These are phyloP conservation scores for Euwallacea fornicatus DNA, from an alignment of 1,140 invertebrate genomes.

Conservation along the genomic window DNA sequence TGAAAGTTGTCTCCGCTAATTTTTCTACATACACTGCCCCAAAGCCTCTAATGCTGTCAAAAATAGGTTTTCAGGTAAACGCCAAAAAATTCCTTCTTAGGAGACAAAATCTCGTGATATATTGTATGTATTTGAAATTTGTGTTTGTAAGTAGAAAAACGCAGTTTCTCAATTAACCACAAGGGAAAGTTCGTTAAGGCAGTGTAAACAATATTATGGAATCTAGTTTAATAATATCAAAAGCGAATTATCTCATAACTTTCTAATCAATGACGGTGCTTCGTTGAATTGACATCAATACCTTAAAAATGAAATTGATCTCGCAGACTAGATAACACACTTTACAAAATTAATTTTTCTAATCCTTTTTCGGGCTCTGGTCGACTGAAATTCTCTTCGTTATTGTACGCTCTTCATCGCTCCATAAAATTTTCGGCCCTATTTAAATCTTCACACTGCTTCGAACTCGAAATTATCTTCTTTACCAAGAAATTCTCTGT, in stretches of 20 bases:
- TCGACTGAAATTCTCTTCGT: no score
- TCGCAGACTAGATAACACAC: constrained; percentile 18
- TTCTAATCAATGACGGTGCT: constrained; percentile 30
- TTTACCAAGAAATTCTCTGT: no score
- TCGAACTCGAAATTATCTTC: no score
- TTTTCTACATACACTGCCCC: constrained; percentile 3
- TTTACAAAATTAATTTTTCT: neutral
- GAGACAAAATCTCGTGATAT: no score
- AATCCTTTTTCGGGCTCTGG: no score
- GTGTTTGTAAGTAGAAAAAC: neutral
- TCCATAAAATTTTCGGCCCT: no score
- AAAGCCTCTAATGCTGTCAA: neutral
- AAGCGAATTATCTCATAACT: constrained; percentile 37
- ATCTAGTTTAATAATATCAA: constrained; percentile 28
- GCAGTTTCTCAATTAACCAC: neutral
- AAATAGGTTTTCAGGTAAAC: neutral
- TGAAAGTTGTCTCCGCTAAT: constrained; percentile 31
- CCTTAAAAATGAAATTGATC: constrained; percentile 29
- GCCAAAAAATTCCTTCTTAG: no score
- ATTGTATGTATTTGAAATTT: neutral
- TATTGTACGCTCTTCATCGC: no score
- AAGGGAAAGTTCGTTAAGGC: constrained; percentile 10
- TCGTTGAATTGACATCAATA: constrained; percentile 28
- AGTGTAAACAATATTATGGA: constrained; percentile 31
- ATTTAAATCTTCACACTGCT: no score